Evolutionary conservation across 2,113 vertebrate species (phyloP).

Genomic region (Plecturocebus donacophilus): DNA sequence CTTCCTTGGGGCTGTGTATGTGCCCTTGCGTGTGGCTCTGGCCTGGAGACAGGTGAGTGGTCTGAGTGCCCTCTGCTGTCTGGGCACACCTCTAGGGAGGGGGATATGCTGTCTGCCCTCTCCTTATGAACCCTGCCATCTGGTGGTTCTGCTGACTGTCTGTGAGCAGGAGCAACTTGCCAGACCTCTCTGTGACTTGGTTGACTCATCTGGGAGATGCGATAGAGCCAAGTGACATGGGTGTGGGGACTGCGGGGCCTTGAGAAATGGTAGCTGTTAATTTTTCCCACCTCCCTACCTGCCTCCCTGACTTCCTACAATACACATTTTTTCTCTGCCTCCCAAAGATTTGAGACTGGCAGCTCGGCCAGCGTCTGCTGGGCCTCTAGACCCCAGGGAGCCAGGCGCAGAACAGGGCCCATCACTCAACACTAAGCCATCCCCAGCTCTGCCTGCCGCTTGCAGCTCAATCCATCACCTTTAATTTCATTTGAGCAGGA

Average conservation of each 20-base stretch:
- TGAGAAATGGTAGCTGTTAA: neutral
- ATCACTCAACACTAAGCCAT: conserved; percentile 71
- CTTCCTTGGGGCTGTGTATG: neutral
- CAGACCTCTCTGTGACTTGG: neutral
- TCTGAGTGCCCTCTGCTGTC: neutral
- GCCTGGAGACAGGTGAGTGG: neutral
- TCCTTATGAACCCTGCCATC: neutral
- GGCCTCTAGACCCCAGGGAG: conserved; percentile 69
- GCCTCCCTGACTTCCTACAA: neutral
- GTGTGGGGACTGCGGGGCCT: neutral
- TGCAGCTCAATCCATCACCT: conserved; percentile 63
- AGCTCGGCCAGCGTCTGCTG: neutral
- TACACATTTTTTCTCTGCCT: neutral
- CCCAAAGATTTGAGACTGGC: neutral
- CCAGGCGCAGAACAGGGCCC: conserved; percentile 46
- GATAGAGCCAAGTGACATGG: neutral
- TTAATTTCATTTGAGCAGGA: conserved; percentile 78
- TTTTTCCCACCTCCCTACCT: neutral
- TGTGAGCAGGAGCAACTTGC: neutral
- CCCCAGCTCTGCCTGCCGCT: conserved; percentile 65
- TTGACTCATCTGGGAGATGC: neutral
- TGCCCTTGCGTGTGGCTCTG: neutral
- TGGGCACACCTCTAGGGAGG: neutral
- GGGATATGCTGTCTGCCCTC: neutral
- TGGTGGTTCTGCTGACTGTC: neutral